Percentiles rank a stretch among this genome's conserved stretches.
Conservation (phyloP, 2,113 vertebrate genomes). For the Noctilio leporinus region DNA sequence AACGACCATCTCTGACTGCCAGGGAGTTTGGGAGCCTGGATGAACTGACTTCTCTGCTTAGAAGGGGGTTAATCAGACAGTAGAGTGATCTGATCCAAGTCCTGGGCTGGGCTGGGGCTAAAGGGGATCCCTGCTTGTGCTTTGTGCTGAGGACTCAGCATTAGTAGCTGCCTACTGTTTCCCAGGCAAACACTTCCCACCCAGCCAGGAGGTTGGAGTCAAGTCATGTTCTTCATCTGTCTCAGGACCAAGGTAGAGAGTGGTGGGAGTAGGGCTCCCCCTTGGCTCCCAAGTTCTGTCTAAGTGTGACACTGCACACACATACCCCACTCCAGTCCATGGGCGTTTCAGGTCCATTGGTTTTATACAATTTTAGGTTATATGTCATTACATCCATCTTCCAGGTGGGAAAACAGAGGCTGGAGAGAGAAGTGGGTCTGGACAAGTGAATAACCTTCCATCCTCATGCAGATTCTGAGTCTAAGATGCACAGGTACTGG, state of each 20-base stretch:
- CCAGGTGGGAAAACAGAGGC: background rate
- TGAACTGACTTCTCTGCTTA: rapidly evolving
- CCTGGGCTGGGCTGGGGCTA: background rate
- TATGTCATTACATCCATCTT: background rate
- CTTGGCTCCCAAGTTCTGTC: background rate
- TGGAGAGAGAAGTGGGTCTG: too few relatives aligned
- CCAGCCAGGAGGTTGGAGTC: too few relatives aligned
- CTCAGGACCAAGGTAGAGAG: background rate
- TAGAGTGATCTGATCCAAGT: background rate
- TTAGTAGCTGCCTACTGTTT: background rate
- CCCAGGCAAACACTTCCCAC: too few relatives aligned
- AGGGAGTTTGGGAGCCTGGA: background rate
- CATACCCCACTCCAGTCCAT: too few relatives aligned
- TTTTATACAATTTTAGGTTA: background rate
- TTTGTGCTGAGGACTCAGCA: background rate
- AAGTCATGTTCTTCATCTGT: background rate
- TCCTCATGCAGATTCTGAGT: rapidly evolving
- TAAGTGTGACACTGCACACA: background rate
- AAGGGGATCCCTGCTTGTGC: background rate
- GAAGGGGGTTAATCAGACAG: background rate
- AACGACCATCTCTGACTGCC: background rate
- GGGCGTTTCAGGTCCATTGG: background rate
- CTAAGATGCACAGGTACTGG: background rate
- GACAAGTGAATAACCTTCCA: rapidly evolving
- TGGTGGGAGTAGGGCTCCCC: rapidly evolving